These are phyloP conservation scores for Ommatoiulus sabulosus DNA, from an alignment of 2,888 invertebrate genomes.

Conservation along the genomic window DNA sequence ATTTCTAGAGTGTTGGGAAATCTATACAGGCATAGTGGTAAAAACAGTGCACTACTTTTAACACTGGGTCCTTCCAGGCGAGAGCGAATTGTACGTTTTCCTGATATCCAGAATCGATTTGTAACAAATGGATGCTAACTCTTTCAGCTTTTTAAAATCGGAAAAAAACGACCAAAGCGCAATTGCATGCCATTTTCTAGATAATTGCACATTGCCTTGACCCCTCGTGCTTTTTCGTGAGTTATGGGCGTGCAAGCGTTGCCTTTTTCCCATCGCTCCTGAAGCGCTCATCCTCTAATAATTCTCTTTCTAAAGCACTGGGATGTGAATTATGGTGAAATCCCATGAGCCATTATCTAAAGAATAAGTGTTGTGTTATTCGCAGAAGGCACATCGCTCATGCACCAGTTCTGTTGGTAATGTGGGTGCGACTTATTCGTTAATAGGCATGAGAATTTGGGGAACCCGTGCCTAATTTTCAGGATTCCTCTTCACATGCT, in stretches of 20 bases:
- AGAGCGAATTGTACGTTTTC: too few species aligned
- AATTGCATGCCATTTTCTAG: neutral
- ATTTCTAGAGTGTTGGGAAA: too few species aligned
- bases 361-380: neutral
- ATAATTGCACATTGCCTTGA: constrained; percentile 18
- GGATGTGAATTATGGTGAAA: constrained; percentile 25
- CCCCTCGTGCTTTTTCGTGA: neutral
- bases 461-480: neutral
- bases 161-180: neutral
- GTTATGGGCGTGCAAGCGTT: neutral
- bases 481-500: neutral
- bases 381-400: neutral
- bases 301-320: neutral
- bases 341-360: neutral
- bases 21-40: too few species aligned
- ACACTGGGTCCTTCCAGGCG: too few species aligned
- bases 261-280: neutral
- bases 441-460: neutral
- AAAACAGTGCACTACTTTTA: too few species aligned
- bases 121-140: too few species aligned
- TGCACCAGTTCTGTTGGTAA: neutral
- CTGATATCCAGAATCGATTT: too few species aligned
- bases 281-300: neutral
- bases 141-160: neutral
- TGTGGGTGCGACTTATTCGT: neutral